Base-by-base conservation (phyloP, 1,140 invertebrate species). In the Phymastichus coffea region DNA sequence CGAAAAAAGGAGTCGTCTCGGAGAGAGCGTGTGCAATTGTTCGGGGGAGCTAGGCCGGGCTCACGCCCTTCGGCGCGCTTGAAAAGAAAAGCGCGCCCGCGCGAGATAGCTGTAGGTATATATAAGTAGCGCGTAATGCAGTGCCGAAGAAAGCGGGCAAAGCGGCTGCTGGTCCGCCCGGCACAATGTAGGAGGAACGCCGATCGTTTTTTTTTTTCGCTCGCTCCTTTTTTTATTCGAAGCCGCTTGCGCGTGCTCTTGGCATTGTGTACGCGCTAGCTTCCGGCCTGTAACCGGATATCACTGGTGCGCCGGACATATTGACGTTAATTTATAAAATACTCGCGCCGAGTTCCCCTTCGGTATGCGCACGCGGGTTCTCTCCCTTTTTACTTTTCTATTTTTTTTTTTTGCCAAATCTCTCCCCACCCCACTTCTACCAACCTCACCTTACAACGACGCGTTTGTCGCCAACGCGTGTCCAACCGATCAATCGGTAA, bases 271-370 rank as follows among this genome's bases (percentile, higher is more conserved):
- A n/a, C n/a, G n/a, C 65, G 62, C 53, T 54, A 44, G 65, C 65
- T 76, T 76, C 74, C 74, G 72, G 74, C 67, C 66, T 72, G 70
- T 74, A 74, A 76, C 68, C 72, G 68, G 72, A 76, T 74, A 72
- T 70, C 67, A 64, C 63, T 59, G 60, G 61, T 57, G 38, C 55
- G 63, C 60, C 62, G 65, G 57, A 68, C 67, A 66, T 68, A 74
- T 74, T 74, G 71, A 73, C 71, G 72, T 76, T 76, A 76, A 76
- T 71, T 76, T 74, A 73, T 74, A 76, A 76, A 76, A 76, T 75
- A 76, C 68, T 72, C 71, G 69, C 60, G 65, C 63, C 61, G 67
- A 66, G 43, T 43, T 51, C 54, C 67, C 66, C 69, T 54, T 63
- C 55, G n/a, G n/a, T n/a, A n/a, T n/a, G n/a, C n/a, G 28, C 35